Evolutionary conservation across 1,140 invertebrate species (phyloP).

Genomic region (Spodoptera litura): DNA sequence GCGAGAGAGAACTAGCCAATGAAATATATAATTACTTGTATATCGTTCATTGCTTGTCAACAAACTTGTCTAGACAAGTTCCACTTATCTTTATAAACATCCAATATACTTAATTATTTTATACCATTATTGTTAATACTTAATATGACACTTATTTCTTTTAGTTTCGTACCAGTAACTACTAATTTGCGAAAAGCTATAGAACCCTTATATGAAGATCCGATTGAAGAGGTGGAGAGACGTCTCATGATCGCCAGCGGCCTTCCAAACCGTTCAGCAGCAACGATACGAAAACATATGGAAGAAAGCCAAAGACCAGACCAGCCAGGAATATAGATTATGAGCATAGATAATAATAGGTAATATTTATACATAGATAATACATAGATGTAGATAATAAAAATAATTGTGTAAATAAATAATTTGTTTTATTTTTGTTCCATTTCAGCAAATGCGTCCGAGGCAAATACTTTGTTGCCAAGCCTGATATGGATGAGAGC

Average conservation of each 20-base stretch:
- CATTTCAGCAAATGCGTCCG: constrained; percentile 60
- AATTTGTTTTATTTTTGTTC: constrained; percentile 71
- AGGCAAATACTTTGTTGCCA: constrained; percentile 73
- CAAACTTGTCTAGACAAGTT: too few relatives aligned
- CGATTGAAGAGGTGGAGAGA: constrained; percentile 77
- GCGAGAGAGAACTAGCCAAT: too few relatives aligned
- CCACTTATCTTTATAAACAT: too few relatives aligned
- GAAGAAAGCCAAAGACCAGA: constrained; percentile 67
- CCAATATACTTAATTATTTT: too few relatives aligned
- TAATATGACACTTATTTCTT: constrained; percentile 51
- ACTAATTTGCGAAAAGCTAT: constrained; percentile 64
- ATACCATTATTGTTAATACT: too few relatives aligned
- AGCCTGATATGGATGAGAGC: constrained; percentile 77
- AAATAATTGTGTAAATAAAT: constrained; percentile 25
- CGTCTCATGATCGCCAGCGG: constrained; percentile 73
- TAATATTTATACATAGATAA: constrained; percentile 49
- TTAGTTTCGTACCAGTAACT: constrained; percentile 66
- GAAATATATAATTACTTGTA: too few relatives aligned
- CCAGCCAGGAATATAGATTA: constrained; percentile 69
- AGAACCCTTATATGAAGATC: constrained; percentile 74
- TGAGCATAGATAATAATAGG: constrained; percentile 61
- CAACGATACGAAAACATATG: constrained; percentile 63
- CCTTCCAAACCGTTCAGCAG: constrained; percentile 61
- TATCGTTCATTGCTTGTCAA: too few relatives aligned
- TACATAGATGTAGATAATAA: constrained; percentile 49